These are phyloP conservation scores for Drosophila paucipuncta DNA, from an alignment of 2,888 invertebrate genomes.

Conservation along the genomic window DNA sequence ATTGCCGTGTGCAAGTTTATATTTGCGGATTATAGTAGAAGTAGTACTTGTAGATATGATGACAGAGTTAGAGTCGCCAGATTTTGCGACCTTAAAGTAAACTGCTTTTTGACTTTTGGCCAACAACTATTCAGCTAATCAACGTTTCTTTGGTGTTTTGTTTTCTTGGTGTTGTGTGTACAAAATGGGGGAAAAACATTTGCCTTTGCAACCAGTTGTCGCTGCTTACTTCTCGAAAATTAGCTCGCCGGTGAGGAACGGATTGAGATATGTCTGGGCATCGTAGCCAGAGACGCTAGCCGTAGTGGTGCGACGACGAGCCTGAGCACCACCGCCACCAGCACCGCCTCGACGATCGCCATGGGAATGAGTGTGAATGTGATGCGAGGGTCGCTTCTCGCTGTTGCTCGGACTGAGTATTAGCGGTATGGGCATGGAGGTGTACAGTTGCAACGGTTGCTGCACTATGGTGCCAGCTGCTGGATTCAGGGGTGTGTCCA, in stretches of 20 bases:
- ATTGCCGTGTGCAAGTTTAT: conserved; percentile 13
- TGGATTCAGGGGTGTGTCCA: conserved; percentile 77
- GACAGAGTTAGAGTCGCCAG: conserved; percentile 35
- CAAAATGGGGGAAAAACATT: background rate
- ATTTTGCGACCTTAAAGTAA: conserved; percentile 21
- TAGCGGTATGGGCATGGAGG: conserved; percentile 82
- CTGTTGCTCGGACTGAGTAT: conserved; percentile 81
- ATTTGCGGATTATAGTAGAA: conserved; percentile 6
- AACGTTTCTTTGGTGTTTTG: background rate
- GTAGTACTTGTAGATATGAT: conserved; percentile 19
- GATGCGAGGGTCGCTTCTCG: conserved; percentile 77
- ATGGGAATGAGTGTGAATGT: conserved; percentile 67
- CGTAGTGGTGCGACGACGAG: conserved; percentile 73
- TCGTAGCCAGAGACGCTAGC: conserved; percentile 79
- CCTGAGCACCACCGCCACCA: conserved; percentile 42
- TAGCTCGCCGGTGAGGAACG: conserved; percentile 82
- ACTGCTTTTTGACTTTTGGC: conserved; percentile 40
- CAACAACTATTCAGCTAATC: conserved; percentile 27
- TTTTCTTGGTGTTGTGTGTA: background rate
- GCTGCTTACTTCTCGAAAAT: conserved; percentile 81
- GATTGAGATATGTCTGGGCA: conserved; percentile 81
- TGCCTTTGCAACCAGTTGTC: conserved; percentile 1
- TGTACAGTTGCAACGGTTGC: conserved; percentile 73
- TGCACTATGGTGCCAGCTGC: conserved; percentile 73
- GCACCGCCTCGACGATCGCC: conserved; percentile 57